Evolutionary conservation across 1,140 invertebrate genomes (phyloP), one percentile per base, ranked within the genome.

Genomic region (Trialeurodes vaporariorum): DNA sequence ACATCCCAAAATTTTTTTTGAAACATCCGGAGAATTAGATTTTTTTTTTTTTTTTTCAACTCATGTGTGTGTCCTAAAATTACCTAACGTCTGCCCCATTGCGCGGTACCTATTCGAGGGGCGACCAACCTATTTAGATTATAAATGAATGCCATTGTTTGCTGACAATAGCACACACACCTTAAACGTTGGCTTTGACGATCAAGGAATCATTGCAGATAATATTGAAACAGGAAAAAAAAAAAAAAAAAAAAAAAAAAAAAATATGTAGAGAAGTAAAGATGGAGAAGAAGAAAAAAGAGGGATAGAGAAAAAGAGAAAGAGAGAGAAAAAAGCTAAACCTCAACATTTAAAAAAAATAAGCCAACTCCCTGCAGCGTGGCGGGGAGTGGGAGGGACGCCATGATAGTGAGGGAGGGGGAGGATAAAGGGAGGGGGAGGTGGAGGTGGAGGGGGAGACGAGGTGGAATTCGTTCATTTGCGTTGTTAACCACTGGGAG

Each of bases 51-150:
- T n/a, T n/a, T n/a, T n/a, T n/a, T n/a, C n/a, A n/a, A n/a, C n/a
- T n/a, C n/a, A n/a, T n/a, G n/a, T n/a, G n/a, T n/a, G n/a, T n/a
- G n/a, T n/a, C n/a, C n/a, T n/a, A n/a, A n/a, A 22, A n/a, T 60
- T 60, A 22, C 59, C 22, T 24, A 60, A n/a, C 59, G 22, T 60
- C 59, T 22, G 59, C 24, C 59, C 59, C 59, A 24, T 24, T 60
- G 1, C 59, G 59, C 11, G 59, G n/a, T n/a, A 24, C 59, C n/a
- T n/a, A n/a, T n/a, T 2, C 25, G 61, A 1, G 61, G 24, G 24
- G 24, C 24, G 21, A 63, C 17, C 27, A 63, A 63, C 34, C 34
- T 63, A 23, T 63, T 63, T 63, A 25, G 61, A 63, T 63, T 63
- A 25, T 27, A 25, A 63, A 25, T 27, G 27, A 27, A 25, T 13